A percentile compares a stretch with the other conserved stretches of the same genome.
Evolutionary conservation across 53 echinoderm and acorn worm species (phyloP).

Genomic region (Hippasteria phrygiana): DNA sequence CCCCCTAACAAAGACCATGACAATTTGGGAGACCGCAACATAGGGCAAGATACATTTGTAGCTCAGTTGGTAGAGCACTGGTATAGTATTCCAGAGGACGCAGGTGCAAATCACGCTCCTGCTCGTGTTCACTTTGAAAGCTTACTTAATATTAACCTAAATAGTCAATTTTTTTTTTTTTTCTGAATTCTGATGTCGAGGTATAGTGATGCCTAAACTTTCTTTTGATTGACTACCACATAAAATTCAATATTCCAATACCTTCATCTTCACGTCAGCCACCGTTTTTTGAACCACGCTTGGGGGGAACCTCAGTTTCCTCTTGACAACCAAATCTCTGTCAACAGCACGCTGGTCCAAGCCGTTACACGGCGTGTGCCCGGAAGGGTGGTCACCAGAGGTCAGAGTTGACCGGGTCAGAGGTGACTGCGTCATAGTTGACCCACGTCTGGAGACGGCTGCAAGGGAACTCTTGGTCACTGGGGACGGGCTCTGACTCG

Average conservation of each 20-base stretch:
- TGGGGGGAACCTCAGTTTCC: constrained; percentile 63
- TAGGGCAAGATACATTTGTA: too few species aligned
- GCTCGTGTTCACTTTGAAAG: too few species aligned
- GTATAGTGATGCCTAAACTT: too few species aligned
- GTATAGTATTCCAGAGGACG: too few species aligned
- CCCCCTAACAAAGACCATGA: too few species aligned
- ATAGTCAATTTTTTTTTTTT: too few species aligned
- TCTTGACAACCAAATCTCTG: constrained; percentile 41
- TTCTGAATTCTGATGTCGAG: too few species aligned
- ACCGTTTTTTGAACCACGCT: constrained; percentile 58
- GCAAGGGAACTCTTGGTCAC: neutral
- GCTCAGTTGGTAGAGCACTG: too few species aligned
- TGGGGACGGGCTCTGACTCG: neutral
- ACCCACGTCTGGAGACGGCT: neutral
- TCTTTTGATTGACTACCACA: too few species aligned
- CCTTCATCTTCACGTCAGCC: constrained; percentile 63
- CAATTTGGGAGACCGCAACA: too few species aligned
- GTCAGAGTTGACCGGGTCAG: neutral
- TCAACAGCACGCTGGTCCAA: neutral
- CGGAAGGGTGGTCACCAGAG: neutral
- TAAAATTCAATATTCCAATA: neutral
- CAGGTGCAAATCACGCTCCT: too few species aligned
- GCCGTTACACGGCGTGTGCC: neutral
- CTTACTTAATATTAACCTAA: too few species aligned
- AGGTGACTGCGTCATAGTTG: neutral